Evolutionary conservation across 2,888 invertebrate genomes (phyloP).

Genomic region (Hirtodrosophila histrioides): DNA sequence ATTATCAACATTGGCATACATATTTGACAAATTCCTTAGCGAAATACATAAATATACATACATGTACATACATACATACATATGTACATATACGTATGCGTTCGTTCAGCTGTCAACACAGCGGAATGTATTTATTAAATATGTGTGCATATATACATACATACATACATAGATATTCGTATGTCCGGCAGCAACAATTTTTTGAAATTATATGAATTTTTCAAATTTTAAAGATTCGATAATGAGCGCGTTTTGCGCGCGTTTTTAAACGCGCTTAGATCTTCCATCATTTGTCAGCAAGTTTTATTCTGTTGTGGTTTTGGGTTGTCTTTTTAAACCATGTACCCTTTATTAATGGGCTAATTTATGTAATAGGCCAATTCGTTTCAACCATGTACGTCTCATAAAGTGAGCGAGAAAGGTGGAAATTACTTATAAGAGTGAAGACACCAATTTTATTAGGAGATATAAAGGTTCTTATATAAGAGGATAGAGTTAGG

Average conservation of each 20-base stretch:
- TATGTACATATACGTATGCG: constrained; percentile 7
- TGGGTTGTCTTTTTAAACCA: not conserved
- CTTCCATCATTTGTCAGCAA: constrained; percentile 38
- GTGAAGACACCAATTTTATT: too few relatives aligned
- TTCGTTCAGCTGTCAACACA: constrained; percentile 55
- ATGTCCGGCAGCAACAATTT: constrained; percentile 26
- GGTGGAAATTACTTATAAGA: too few relatives aligned
- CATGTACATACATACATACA: constrained; percentile 4
- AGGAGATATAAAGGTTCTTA: too few relatives aligned
- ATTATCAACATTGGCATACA: constrained; percentile 59
- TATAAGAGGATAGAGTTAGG: too few relatives aligned
- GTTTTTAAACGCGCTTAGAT: constrained; percentile 37
- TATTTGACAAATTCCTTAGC: constrained; percentile 65
- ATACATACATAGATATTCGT: not conserved
- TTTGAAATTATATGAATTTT: constrained; percentile 28
- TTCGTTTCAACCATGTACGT: too few relatives aligned
- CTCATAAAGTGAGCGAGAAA: too few relatives aligned
- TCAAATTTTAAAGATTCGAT: constrained; percentile 21
- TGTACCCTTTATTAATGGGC: too few relatives aligned
- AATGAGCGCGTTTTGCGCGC: constrained; percentile 37
- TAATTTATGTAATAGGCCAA: too few relatives aligned
- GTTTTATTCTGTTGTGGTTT: constrained; percentile 11
- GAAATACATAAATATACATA: constrained; percentile 8
- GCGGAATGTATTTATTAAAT: constrained; percentile 62
- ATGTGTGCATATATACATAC: constrained; percentile 3